These are phyloP conservation scores for Platygyra sinensis DNA, from an alignment of 64 coral and sea anemone species.

Conservation along the genomic window DNA sequence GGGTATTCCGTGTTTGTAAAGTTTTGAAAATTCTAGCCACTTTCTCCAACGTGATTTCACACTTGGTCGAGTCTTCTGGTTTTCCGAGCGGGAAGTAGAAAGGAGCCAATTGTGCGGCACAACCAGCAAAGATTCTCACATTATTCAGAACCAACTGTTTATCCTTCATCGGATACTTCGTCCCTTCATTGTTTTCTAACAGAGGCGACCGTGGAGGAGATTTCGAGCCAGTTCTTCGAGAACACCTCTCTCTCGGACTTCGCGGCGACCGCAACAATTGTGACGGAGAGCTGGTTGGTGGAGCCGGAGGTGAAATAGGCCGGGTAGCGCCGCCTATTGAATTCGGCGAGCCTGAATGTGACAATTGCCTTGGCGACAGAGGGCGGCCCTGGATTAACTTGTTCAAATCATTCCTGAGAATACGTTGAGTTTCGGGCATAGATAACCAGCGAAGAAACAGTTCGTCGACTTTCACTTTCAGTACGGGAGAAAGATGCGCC, in stretches of 20 bases:
- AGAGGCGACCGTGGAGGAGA: constrained; percentile 78
- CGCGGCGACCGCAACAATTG: constrained; percentile 71
- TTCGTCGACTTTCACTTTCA: constrained; percentile 88
- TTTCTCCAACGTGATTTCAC: constrained; percentile 42
- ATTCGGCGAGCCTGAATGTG: neutral
- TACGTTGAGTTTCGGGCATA: constrained; percentile 57
- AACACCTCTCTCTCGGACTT: constrained; percentile 66
- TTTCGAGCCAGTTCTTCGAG: constrained; percentile 62
- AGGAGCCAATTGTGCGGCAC: constrained; percentile 72
- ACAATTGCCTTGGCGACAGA: constrained; percentile 66
- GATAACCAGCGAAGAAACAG: constrained; percentile 85
- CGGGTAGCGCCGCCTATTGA: constrained; percentile 41
- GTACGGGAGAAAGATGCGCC: constrained; percentile 48
- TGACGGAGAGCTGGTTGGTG: constrained; percentile 56
- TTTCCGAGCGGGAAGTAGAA: constrained; percentile 93
- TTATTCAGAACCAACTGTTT: constrained; percentile 70
- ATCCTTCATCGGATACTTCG: constrained; percentile 81
- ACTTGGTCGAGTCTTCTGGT: constrained; percentile 34
- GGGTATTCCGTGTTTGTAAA: constrained; percentile 60
- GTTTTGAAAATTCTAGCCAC: constrained; percentile 76
- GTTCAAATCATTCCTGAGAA: constrained; percentile 71
- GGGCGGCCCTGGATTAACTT: constrained; percentile 74
- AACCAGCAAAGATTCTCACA: constrained; percentile 72
- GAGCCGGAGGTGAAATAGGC: constrained; percentile 74
- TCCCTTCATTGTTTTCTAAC: constrained; percentile 77